phyloP scores from a whole-genome alignment of 2,888 invertebrate genomes.

The Hemistola chrysoprasaria region DNA sequence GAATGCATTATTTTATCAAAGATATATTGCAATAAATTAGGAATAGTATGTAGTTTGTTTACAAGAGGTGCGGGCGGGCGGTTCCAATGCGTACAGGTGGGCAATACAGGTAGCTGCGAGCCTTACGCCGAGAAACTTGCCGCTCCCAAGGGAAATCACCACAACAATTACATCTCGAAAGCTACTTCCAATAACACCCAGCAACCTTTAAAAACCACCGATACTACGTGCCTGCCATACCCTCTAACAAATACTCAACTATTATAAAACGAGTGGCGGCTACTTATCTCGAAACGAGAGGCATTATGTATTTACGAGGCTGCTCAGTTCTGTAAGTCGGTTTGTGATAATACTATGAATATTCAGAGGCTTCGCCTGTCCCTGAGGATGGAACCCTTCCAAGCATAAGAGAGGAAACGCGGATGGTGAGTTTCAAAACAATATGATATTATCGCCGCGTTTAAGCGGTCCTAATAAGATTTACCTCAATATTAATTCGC shows the following conservation, averaged over 20 bases:
- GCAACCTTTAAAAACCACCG: constrained; percentile 57
- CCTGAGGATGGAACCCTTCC: constrained; percentile 74
- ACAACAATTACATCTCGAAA: constrained; percentile 77
- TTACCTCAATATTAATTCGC: constrained; percentile 80
- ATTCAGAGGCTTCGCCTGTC: constrained; percentile 69
- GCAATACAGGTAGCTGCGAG: constrained; percentile 50
- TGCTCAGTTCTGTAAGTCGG: constrained; percentile 70
- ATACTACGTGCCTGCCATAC: constrained; percentile 43
- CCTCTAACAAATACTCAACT: constrained; percentile 34
- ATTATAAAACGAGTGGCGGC: constrained; percentile 42
- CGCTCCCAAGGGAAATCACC: constrained; percentile 73
- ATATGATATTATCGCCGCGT: constrained; percentile 79
- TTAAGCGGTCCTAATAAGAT: constrained; percentile 80
- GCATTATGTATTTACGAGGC: constrained; percentile 65
- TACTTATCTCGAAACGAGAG: constrained; percentile 54
- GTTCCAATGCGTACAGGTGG: constrained; percentile 50
- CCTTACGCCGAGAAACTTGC: constrained; percentile 47
- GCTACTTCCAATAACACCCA: constrained; percentile 68
- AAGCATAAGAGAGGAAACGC: constrained; percentile 76
- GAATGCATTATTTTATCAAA: neutral
- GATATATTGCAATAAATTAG: constrained; percentile 16
- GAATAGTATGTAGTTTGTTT: constrained; percentile 25
- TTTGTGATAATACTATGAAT: constrained; percentile 77
- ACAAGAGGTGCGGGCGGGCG: constrained; percentile 13
- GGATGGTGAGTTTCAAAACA: constrained; percentile 78